Conservation (phyloP, 2,888 invertebrate genomes). For the Liopterus haemorrhoidalis region DNA sequence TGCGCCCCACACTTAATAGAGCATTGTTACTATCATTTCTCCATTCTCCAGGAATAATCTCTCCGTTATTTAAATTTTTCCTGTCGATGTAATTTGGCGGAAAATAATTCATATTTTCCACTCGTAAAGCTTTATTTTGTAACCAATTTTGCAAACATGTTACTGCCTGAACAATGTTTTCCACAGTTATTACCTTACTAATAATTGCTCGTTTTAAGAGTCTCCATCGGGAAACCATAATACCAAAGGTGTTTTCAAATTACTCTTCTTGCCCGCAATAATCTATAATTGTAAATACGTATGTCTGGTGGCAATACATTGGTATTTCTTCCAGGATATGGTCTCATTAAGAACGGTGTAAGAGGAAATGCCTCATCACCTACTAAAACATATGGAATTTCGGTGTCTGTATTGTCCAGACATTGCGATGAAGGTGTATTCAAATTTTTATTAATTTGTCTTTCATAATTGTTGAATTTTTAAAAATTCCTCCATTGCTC, state of each 20-base stretch:
- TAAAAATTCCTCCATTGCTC: conserved; percentile 8
- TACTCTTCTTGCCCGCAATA: conserved; percentile 3
- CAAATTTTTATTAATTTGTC: not conserved
- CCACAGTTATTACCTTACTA: conserved; percentile 2
- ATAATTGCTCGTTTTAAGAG: conserved; percentile 6
- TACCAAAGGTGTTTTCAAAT: conserved; percentile 9
- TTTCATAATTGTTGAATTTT: conserved; percentile 5
- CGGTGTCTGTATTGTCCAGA: conserved; percentile 19
- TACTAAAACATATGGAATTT: conserved; percentile 28
- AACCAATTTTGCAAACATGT: conserved; percentile 9
- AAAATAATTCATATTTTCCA: not conserved
- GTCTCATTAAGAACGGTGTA: conserved; percentile 29
- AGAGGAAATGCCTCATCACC: conserved; percentile 33
- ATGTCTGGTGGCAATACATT: not conserved
- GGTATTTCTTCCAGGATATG: conserved; percentile 31
- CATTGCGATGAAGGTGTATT: not conserved
- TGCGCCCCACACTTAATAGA: conserved; percentile 3
- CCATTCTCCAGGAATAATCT: conserved; percentile 6
- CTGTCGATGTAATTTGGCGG: conserved; percentile 4
- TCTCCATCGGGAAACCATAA: conserved; percentile 3
- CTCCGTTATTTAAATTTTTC: conserved; percentile 1
- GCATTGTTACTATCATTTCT: not conserved
- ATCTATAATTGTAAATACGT: not conserved
- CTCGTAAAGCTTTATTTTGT: not conserved
- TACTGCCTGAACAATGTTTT: conserved; percentile 8